phyloP scores from a whole-genome alignment of 2,797 vertebrate genomes.

The Tokudaia tokunoshimensis region DNA sequence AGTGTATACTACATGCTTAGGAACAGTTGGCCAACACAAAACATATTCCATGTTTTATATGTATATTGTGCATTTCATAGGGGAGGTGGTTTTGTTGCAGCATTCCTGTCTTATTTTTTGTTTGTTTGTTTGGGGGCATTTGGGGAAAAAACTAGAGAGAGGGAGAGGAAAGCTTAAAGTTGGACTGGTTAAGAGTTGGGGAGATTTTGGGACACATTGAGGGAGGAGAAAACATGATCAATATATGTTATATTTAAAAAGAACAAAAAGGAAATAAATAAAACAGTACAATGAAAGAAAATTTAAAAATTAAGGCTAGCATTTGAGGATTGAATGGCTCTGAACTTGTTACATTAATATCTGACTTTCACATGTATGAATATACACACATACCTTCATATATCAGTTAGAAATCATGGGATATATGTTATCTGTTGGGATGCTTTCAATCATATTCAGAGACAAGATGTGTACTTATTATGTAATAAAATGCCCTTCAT shows the following conservation, averaged over 20 bases:
- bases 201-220: neutral
- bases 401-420: neutral
- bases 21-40: neutral
- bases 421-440: neutral
- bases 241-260: neutral
- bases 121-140: neutral
- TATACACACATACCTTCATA: neutral
- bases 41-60: no score
- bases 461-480: neutral
- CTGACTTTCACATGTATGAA: neutral
- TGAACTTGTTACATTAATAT: neutral
- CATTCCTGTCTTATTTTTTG: neutral
- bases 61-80: neutral
- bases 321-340: neutral
- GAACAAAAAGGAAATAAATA: neutral
- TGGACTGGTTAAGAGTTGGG: neutral
- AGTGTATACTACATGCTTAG: neutral
- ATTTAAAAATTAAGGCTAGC: neutral
- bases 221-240: neutral
- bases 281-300: neutral
- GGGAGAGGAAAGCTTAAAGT: neutral
- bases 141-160: neutral
- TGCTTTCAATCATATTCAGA: conserved; percentile 7
- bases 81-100: no score
- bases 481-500: neutral